Percentiles rank a stretch among this genome's conserved stretches.
Evolutionary conservation across 2,888 invertebrate species (phyloP).

Genomic region (Ischnus inquisitorius): DNA sequence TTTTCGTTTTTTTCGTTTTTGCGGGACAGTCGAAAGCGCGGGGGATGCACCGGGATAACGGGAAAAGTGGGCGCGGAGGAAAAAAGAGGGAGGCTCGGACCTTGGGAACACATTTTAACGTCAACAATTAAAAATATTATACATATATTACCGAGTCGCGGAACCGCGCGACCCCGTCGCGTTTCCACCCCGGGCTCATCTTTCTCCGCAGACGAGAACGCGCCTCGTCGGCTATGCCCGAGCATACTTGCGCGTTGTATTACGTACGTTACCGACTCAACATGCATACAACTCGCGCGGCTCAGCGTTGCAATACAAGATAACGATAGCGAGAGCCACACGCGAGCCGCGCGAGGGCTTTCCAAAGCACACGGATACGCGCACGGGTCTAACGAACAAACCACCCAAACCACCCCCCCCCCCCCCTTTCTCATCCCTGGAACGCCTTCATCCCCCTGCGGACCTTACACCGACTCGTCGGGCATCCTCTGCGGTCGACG

Average conservation of each 20-base stretch:
- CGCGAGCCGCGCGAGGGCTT: slow-evolving; percentile 50
- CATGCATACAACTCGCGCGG: slow-evolving; percentile 34
- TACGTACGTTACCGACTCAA: slow-evolving; percentile 49
- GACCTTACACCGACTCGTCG: slow-evolving; percentile 49
- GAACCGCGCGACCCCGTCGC: slow-evolving; percentile 51
- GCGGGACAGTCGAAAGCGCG: slow-evolving; percentile 14
- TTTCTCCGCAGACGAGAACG: slow-evolving; percentile 75
- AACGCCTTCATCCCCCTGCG: slow-evolving; percentile 48
- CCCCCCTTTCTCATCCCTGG: slow-evolving; percentile 24
- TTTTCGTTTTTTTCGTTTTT: too few species aligned
- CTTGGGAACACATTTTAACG: slow-evolving; percentile 84
- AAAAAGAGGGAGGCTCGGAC: slow-evolving; percentile 68
- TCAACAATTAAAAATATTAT: slow-evolving; percentile 86
- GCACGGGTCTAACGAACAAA: slow-evolving; percentile 22
- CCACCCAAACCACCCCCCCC: too few species aligned
- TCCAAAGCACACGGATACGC: neutral
- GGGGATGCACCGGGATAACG: slow-evolving; percentile 22
- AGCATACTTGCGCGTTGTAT: slow-evolving; percentile 37
- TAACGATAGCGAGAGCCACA: slow-evolving; percentile 66
- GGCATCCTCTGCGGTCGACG: slow-evolving; percentile 18
- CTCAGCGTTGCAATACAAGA: slow-evolving; percentile 65
- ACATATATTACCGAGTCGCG: slow-evolving; percentile 81
- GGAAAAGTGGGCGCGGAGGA: slow-evolving; percentile 27
- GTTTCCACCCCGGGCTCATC: slow-evolving; percentile 77
- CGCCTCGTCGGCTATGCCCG: slow-evolving; percentile 1